Base-by-base conservation (phyloP, 2,797 vertebrate genomes). In the Chaunax sp. region DNA sequence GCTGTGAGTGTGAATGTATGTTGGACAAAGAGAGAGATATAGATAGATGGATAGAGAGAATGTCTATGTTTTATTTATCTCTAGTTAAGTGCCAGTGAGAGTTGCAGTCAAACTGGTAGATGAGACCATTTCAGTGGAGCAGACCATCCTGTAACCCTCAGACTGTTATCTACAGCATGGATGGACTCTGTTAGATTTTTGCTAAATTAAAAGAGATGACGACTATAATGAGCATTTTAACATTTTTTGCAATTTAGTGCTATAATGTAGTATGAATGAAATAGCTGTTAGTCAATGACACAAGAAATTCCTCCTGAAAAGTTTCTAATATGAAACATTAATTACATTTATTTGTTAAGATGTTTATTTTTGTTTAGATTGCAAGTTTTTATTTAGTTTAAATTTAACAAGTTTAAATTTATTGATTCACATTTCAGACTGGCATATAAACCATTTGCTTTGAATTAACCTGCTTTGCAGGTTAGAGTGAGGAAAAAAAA, bases 51-150 rank as follows among this genome's bases (percentile, higher is more conserved):
- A 66, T 25, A 20, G 61, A 38, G 45, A 69, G 38, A 59, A 23
- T 60, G 43, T 51, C 5, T 1, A 81, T 81, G 33, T 74, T 77
- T 77, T 77, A 81, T 77, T 74, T 13, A 81, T 77, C 10, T 59
- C 18, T 47, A 53, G 23, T 56, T 61, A 59, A 75, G 64, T 78
- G 78, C 61, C 30, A 25, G 47, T 33, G 45, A 72, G 61, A 69
- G 73, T 40, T 61, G 59, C 63, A 30, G 56, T 35, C 13, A 46
- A 69, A 38, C 41, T 28, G n/a, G 61, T 28, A 61, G 28, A 45
- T 23, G 33, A 59, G 28, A 59, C 38, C 57, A 62, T 50, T 44
- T 53, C 30, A 53, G 11, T 38, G 52, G 35, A 60, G 22, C 44
- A 18, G 50, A 12, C 11, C 26, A 22, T 52, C 54, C 46, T 37